Conservation (phyloP, 2,888 invertebrate species). For the Drosophila mercatorum region DNA sequence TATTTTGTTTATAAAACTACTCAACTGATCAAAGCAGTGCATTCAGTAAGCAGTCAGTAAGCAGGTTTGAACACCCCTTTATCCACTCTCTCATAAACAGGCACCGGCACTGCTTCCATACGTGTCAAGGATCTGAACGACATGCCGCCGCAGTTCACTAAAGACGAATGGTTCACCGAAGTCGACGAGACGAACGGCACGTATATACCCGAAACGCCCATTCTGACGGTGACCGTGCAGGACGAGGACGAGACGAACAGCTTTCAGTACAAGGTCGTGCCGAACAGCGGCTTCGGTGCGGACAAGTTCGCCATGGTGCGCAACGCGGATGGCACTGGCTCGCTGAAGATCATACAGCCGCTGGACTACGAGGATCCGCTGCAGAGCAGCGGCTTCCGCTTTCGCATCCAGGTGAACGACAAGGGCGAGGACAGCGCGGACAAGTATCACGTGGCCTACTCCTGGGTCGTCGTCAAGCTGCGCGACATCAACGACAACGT, state of each 20-base stretch:
- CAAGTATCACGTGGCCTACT: conserved; percentile 97
- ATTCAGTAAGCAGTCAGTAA: too few species aligned
- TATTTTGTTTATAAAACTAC: too few species aligned
- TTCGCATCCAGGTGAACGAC: conserved; percentile 96
- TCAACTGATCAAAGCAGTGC: too few species aligned
- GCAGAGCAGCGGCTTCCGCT: conserved; percentile 97
- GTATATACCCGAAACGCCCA: conserved; percentile 95
- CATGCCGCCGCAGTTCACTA: conserved; percentile 98
- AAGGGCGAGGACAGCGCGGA: conserved; percentile 96
- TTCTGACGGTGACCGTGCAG: conserved; percentile 96
- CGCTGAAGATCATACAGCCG: conserved; percentile 96
- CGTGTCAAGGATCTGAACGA: conserved; percentile 98
- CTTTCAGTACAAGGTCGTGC: conserved; percentile 96
- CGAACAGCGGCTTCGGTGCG: conserved; percentile 96
- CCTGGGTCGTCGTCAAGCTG: conserved; percentile 96
- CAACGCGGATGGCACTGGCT: conserved; percentile 97
- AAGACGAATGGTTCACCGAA: conserved; percentile 97
- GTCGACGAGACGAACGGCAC: conserved; percentile 97
- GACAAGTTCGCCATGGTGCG: conserved; percentile 98
- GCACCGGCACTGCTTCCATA: conserved; percentile 95
- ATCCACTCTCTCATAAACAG: conserved; percentile 25
- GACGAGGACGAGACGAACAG: conserved; percentile 98
- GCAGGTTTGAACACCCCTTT: too few species aligned
- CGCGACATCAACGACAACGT: conserved; percentile 98
- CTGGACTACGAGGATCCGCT: conserved; percentile 96